phyloP scores from a whole-genome alignment of 2,888 invertebrate species.

The Drosophila limbata region DNA sequence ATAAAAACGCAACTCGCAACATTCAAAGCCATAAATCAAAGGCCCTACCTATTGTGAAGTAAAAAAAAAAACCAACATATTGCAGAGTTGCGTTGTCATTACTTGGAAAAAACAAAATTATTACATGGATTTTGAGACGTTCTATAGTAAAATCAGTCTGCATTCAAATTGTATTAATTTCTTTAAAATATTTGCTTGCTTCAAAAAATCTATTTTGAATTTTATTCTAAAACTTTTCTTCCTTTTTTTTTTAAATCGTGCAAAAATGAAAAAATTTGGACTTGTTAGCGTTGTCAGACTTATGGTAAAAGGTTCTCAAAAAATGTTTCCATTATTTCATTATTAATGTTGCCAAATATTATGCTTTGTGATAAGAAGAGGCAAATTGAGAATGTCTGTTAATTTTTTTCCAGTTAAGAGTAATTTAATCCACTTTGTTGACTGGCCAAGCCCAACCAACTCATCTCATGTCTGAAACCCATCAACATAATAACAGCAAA shows the following conservation, averaged over 20 bases:
- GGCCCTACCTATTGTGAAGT: slow-evolving; percentile 38
- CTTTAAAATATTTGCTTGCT: too few species aligned
- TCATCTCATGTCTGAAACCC: slow-evolving; percentile 55
- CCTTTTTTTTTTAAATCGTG: not conserved
- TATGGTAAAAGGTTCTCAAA: too few species aligned
- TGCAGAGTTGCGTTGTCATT: too few species aligned
- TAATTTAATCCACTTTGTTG: slow-evolving; percentile 31
- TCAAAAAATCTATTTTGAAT: too few species aligned
- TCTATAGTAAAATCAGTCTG: too few species aligned
- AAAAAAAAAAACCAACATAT: not conserved
- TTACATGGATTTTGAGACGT: too few species aligned
- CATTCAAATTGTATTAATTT: too few species aligned
- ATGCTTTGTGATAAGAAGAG: not conserved
- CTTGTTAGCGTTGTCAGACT: too few species aligned
- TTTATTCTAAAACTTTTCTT: too few species aligned
- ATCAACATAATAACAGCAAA: slow-evolving; percentile 51
- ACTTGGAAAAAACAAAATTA: too few species aligned
- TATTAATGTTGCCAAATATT: slow-evolving; percentile 2
- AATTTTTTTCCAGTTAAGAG: slow-evolving; percentile 9
- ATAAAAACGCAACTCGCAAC: slow-evolving; percentile 66
- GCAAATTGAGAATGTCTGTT: not conserved
- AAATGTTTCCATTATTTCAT: not conserved
- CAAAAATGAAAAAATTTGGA: not conserved
- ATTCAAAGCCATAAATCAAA: slow-evolving; percentile 73
- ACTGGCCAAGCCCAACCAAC: slow-evolving; percentile 35